Evolutionary conservation across 2,888 invertebrate species (phyloP), one percentile per base, ranked within the genome.

Genomic region (Penaeus monodon): DNA sequence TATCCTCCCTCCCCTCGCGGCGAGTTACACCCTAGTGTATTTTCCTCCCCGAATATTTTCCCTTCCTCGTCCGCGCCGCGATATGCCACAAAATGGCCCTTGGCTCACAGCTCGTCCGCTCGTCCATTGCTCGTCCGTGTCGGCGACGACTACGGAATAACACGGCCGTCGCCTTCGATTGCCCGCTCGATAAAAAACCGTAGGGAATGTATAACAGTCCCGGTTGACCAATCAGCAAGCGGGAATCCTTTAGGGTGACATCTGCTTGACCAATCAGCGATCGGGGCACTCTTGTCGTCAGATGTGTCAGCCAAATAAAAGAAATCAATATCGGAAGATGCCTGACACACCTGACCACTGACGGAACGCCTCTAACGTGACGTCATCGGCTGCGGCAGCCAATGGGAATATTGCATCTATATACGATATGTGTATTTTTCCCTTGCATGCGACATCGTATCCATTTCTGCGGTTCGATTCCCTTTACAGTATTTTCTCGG

Each of bases 251-350:
- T 7, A 20, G 65, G 44, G 66, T 84, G 84, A 77, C 57, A 84
- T 68, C 33, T 29, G 70, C 57, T 49, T 57, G 68, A 68, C 84
- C 84, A 84, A 84, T 84, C 78, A 70, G 84, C 33, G 76, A 65
- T 68, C 66, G 63, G 70, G 68, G 29, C 78, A 68, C 78, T 68
- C 68, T 68, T 57, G 77, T 84, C 84, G 73, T 84, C 84, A 77
- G 84, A 76, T 77, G 29, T 76, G 68, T 68, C 78, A 57, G 57
- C 12, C 78, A 57, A 84, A 84, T 84, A 84, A 84, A 84, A 84
- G 84, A 84, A 84, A 84, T 84, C 84, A 84, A 84, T 84, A 84
- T 78, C 57, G 78, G 76, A 49, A 78, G 84, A 84, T 84, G 84
- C 78, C 78, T 78, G 77, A n/a, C 22, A 49, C 77, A 57, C 78